phyloP scores from a whole-genome alignment of 2,113 vertebrate species.

The Syngnathus typhle region DNA sequence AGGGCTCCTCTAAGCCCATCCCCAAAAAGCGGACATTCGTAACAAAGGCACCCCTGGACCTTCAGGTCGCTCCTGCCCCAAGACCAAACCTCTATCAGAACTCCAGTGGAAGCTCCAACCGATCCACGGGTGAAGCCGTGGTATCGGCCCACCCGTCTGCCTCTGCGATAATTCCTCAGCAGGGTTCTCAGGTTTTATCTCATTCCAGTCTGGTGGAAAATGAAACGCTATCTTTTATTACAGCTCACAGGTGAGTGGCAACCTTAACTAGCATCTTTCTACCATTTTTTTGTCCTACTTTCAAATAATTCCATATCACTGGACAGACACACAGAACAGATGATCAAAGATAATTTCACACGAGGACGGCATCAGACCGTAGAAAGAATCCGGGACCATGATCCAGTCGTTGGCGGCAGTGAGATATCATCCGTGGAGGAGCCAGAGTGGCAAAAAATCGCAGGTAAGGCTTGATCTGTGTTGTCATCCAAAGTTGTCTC shows the following conservation, averaged over 20 bases:
- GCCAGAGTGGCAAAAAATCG: slow-evolving; percentile 30
- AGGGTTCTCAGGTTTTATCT: slow-evolving; percentile 18
- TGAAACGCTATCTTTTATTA: not conserved
- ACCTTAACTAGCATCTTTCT: not conserved
- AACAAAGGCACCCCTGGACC: slow-evolving; percentile 28
- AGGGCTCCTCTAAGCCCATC: slow-evolving; percentile 66
- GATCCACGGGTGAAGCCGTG: slow-evolving; percentile 52
- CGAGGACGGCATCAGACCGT: slow-evolving; percentile 9
- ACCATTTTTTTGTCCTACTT: not conserved
- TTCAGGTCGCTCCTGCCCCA: slow-evolving; percentile 48
- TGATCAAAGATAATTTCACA: slow-evolving; percentile 10
- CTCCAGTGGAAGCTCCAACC: slow-evolving; percentile 77
- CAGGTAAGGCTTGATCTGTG: slow-evolving; percentile 39
- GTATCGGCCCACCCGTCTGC: not conserved
- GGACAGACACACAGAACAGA: slow-evolving; percentile 16
- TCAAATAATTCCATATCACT: not conserved
- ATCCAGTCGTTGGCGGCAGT: slow-evolving; percentile 23
- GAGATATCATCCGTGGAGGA: slow-evolving; percentile 17
- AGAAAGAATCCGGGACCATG: slow-evolving; percentile 19
- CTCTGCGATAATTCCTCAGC: slow-evolving; percentile 21
- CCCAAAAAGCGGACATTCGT: slow-evolving; percentile 83
- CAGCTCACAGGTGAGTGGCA: slow-evolving; percentile 34
- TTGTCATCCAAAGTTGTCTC: not conserved
- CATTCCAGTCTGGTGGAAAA: slow-evolving; percentile 33
- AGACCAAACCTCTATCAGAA: slow-evolving; percentile 73